Evolutionary conservation across 2,113 vertebrate species (phyloP).

Genomic region (Chloebia gouldiae): DNA sequence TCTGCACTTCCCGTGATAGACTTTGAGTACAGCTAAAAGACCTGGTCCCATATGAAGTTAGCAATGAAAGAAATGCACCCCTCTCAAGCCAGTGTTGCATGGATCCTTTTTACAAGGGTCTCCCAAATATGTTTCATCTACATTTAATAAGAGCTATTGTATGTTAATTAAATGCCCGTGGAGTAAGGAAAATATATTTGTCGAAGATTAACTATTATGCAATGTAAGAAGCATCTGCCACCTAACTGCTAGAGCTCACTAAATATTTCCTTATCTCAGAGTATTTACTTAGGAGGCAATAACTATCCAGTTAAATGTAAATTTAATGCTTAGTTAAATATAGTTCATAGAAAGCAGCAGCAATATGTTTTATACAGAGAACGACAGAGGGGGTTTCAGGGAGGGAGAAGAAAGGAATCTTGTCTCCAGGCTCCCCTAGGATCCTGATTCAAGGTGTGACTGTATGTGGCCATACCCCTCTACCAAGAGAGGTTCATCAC

Average conservation of each 20-base stretch:
- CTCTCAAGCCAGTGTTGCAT: neutral
- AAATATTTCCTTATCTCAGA: conserved; percentile 73
- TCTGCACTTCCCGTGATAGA: neutral
- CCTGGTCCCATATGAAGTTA: neutral
- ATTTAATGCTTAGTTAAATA: conserved; percentile 78
- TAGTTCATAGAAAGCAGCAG: conserved; percentile 71
- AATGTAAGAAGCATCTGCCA: conserved; percentile 67
- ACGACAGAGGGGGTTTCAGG: conserved; percentile 26
- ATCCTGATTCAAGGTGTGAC: neutral
- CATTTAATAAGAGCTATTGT: conserved; percentile 61
- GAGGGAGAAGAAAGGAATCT: neutral
- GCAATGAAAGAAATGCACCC: neutral
- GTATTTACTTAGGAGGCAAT: conserved; percentile 76
- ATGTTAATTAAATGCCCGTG: conserved; percentile 64
- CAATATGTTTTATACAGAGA: conserved; percentile 67
- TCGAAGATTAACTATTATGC: conserved; percentile 64
- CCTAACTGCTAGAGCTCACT: conserved; percentile 70
- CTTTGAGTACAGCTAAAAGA: neutral
- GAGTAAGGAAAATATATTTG: conserved; percentile 69
- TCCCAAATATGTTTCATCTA: conserved; percentile 25
- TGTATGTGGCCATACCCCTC: neutral
- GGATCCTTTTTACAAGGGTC: neutral
- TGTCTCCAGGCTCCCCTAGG: neutral
- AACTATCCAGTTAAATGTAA: conserved; percentile 75
- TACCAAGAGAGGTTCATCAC: neutral